These are phyloP conservation scores for Corythornis vintsioides DNA, from an alignment of 2,113 vertebrate species.

Conservation along the genomic window DNA sequence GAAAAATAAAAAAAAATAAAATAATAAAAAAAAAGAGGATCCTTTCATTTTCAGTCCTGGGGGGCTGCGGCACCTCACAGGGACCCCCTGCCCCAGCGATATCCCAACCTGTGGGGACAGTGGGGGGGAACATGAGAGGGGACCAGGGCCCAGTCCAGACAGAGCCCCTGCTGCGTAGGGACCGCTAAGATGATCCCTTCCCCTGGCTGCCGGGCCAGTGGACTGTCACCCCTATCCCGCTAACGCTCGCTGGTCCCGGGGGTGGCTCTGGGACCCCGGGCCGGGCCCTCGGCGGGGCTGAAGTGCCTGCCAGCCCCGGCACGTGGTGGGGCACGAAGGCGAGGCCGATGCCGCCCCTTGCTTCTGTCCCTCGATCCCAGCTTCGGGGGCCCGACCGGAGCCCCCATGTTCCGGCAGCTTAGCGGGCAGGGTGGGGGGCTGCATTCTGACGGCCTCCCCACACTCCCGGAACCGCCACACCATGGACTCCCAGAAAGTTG, in stretches of 20 bases:
- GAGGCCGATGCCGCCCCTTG: neutral
- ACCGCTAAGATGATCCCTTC: neutral
- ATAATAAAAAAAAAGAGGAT: neutral
- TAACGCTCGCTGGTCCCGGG: neutral
- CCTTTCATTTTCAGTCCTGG: conserved; percentile 5
- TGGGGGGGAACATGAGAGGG: fast-evolving
- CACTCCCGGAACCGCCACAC: neutral
- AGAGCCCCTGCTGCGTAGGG: fast-evolving
- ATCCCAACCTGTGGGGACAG: fast-evolving
- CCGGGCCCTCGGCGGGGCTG: neutral
- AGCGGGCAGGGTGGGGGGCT: neutral
- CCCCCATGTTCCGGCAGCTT: neutral
- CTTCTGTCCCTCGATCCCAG: neutral
- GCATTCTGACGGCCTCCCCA: neutral
- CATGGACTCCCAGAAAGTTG: neutral
- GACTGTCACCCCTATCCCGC: neutral
- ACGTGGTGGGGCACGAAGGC: neutral
- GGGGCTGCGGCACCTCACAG: neutral
- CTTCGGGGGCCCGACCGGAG: neutral
- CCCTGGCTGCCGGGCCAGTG: fast-evolving
- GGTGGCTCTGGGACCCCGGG: neutral
- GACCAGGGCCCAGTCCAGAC: too few species aligned
- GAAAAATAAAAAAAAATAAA: neutral
- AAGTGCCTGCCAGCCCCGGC: neutral
- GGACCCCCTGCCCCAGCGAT: fast-evolving